Base-by-base conservation (phyloP, 2,888 invertebrate genomes). In the Drosophila aldrichi region DNA sequence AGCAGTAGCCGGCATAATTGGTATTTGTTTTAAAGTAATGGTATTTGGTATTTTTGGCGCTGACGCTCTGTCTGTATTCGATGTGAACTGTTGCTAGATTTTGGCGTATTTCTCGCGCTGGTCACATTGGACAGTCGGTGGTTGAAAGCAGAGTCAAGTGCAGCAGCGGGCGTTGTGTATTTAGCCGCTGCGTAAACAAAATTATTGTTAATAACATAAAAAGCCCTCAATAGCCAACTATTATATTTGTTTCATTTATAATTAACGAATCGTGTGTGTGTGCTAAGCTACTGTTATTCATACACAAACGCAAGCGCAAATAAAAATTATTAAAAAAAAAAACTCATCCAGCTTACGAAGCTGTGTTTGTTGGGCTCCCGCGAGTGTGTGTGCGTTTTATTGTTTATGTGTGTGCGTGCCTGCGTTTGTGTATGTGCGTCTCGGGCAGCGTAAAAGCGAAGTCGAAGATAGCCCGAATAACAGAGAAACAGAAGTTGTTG, bases 171-270 rank as follows among this genome's bases (percentile, higher is more conserved):
- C 65, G 74, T 49, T 58, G 70, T 59, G 59, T 56, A 57, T 70
- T 63, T 60, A 61, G 48, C 70, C 66, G 78, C 78, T 78, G 70
- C 74, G 82, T 83, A 86, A 83, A 83, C 82, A 83, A 83, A 69
- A 72, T 59, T 57, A 22, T 54, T 66, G 65, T 77, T 85, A 83
- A 82, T 82, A 85, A 79, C 77, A 67, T 72, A 69, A 44, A 49
- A 57, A 48, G 20, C 36, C 3, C 14, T n/a, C 48, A 51, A 12
- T 12, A 49, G 32, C 1, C 3, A 55, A 40, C 51, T 20, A 49
- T 63, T 43, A 64, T 29, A 29, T 29, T 29, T 8, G 6, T 0
- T 29, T 29, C 29, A 68, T 49, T 49, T 7, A 29, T 52, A 48
- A 41, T 44, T 52, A 52, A 52, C 55, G 48, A 60, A 29, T 12